A percentile compares a stretch with the other conserved stretches of the same genome.
These are phyloP conservation scores for Zapornia atra DNA, from an alignment of 2,113 vertebrate genomes.

Conservation along the genomic window DNA sequence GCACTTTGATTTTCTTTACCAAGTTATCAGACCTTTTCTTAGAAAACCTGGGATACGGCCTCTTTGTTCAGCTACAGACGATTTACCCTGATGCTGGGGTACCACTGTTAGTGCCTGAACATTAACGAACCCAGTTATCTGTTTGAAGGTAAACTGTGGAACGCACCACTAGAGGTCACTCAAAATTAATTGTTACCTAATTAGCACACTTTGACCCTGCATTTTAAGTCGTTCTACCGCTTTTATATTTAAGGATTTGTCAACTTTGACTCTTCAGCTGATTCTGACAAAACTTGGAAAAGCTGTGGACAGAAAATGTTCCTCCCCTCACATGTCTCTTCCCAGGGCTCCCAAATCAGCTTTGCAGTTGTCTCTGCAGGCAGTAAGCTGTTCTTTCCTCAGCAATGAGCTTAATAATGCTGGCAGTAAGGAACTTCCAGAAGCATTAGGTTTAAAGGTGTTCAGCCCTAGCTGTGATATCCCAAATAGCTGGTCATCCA, in stretches of 20 bases:
- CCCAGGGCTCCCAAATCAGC: background rate
- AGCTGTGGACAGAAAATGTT: background rate
- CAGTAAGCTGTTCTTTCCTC: background rate
- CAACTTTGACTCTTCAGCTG: background rate
- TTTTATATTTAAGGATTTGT: background rate
- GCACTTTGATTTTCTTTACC: background rate
- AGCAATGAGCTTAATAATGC: background rate
- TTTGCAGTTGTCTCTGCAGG: background rate
- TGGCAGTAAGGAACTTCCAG: background rate
- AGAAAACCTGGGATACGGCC: background rate
- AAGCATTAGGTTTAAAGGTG: background rate
- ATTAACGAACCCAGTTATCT: background rate
- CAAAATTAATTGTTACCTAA: slow-evolving; percentile 52
- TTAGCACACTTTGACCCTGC: background rate
- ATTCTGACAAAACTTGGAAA: background rate
- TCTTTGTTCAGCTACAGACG: background rate
- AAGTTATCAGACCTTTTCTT: background rate
- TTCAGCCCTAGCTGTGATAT: background rate
- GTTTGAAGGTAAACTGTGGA: background rate
- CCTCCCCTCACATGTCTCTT: background rate
- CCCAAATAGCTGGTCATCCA: background rate
- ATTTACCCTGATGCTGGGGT: background rate
- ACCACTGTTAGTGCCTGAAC: background rate
- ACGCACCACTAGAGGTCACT: slow-evolving; percentile 64
- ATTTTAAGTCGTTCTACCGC: background rate